Evolutionary conservation across 1,140 invertebrate species (phyloP).

Genomic region (Mercenaria mercenaria): DNA sequence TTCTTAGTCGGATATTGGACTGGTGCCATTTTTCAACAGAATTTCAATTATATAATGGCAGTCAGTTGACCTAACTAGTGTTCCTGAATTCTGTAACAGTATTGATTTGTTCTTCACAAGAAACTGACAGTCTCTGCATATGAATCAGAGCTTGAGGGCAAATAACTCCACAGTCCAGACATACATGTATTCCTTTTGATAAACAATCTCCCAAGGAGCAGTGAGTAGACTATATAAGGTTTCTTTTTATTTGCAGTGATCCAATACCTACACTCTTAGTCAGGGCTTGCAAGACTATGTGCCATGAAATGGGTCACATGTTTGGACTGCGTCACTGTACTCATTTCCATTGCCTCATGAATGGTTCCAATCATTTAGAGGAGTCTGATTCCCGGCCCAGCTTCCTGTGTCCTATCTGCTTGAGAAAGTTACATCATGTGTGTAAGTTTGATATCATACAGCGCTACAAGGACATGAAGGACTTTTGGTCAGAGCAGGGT

Average conservation of each 20-base stretch:
- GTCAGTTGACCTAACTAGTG: too few species aligned
- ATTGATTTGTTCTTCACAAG: too few species aligned
- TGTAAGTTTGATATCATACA: constrained; percentile 73
- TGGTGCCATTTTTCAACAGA: too few species aligned
- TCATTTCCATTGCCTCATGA: constrained; percentile 78
- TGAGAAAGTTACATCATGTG: constrained; percentile 75
- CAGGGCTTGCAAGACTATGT: constrained; percentile 74
- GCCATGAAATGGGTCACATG: constrained; percentile 80
- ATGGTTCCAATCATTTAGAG: constrained; percentile 75
- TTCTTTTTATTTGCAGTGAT: constrained; percentile 30
- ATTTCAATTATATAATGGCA: too few species aligned
- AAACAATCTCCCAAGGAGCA: too few species aligned
- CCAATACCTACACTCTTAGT: constrained; percentile 25
- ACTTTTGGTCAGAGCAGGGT: constrained; percentile 67
- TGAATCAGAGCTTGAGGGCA: too few species aligned
- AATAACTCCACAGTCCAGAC: too few species aligned
- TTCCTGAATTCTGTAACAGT: too few species aligned
- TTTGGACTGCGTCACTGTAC: constrained; percentile 79
- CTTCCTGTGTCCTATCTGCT: constrained; percentile 78
- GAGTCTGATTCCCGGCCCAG: constrained; percentile 70
- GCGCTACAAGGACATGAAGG: constrained; percentile 71
- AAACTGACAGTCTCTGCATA: too few species aligned
- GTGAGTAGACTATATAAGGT: too few species aligned
- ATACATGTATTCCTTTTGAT: too few species aligned
- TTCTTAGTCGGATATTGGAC: too few species aligned